Evolutionary conservation across 2,888 invertebrate species (phyloP), one percentile per base, ranked within the genome.

Genomic region (Theretra japonica): DNA sequence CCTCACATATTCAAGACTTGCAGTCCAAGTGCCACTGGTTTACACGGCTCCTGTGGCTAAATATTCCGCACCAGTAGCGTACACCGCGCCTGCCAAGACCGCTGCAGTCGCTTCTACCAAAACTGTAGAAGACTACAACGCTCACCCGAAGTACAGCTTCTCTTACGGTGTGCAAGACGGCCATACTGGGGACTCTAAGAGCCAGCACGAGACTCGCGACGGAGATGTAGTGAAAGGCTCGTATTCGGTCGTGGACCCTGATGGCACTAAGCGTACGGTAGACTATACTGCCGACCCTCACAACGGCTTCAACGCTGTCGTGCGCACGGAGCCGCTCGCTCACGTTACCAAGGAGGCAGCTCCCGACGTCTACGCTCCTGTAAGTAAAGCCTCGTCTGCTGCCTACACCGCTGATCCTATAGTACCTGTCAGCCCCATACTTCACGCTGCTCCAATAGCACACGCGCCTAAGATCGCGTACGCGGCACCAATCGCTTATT

Each of bases 291-390:
- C 95, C 73, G 95, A 95, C 78, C 87, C 90, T 48, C 86, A 92
- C 81, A 91, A 93, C 76, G 94, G 95, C 72, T 95, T 95, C 87
- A 95, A 95, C 83, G 95, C 95, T 50, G 92, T 95, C 48, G 95
- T 95, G 17, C 91, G 87, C 84, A 90, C 81, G 75, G 93, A 93
- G 76, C 90, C 94, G 62, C 82, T 94, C 77, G 89, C 80, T 65
- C 82, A 83, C 30, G 76, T 75, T 68, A 84, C 89, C 74, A 88
- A 89, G 75, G 83, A 83, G 48, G 80, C 83, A n/a, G 79, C 83
- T n/a, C 79, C 80, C 68, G 80, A 83, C 48, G 78, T 82, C 60
- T 82, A 84, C 68, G 81, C 83, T 15, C 79, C 78, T 33, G 79
- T 81, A 4, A 76, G 76, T 19, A 77, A 82, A 70, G 70, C 62